Conservation (phyloP, 2,113 vertebrate species). For the Corydoras maculifer region DNA sequence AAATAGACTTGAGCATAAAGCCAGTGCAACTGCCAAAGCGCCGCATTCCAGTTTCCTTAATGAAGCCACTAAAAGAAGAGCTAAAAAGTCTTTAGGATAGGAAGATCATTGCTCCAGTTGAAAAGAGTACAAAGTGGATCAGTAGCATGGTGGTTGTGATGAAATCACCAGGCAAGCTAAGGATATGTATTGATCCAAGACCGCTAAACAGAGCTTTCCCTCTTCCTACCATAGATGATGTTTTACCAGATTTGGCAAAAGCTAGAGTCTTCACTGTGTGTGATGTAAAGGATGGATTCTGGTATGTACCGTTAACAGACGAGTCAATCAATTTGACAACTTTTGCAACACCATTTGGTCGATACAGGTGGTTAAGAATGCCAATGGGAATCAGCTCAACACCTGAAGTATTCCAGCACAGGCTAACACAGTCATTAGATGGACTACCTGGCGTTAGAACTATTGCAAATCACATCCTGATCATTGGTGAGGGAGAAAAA, state of each 20-base stretch:
- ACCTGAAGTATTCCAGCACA: not conserved
- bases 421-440: not conserved
- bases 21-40: no score
- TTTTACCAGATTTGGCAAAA: not conserved
- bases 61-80: no score
- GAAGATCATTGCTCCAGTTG: no score
- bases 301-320: not conserved
- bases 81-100: no score
- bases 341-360: not conserved
- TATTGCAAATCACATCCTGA: constrained; percentile 30
- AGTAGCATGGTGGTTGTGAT: no score
- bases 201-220: not conserved
- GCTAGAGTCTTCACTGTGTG: not conserved
- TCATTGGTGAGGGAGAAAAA: constrained; percentile 23
- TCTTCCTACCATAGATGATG: not conserved
- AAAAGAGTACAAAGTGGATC: no score
- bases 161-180: no score
- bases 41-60: no score
- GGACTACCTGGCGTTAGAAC: constrained; percentile 9
- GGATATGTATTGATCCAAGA: no score
- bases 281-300: not conserved
- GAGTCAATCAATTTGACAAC: not conserved
- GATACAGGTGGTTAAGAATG: not conserved
- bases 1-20: no score
- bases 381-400: not conserved